These are phyloP conservation scores for Buathra laborator DNA, from an alignment of 2,888 invertebrate genomes.

Conservation along the genomic window DNA sequence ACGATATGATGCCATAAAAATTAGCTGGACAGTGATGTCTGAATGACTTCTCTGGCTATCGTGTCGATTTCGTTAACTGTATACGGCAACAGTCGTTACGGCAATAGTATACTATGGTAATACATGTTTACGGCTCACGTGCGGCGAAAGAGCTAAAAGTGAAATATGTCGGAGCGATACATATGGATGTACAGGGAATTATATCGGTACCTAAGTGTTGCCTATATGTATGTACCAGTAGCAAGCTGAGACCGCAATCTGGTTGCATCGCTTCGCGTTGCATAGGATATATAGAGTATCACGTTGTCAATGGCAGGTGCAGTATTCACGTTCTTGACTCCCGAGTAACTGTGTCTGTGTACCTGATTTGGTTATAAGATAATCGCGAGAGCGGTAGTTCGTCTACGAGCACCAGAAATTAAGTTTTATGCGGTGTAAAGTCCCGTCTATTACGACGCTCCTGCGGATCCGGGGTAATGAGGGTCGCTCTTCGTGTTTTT, in stretches of 20 bases:
- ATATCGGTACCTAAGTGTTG: not conserved
- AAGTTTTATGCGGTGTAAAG: no score
- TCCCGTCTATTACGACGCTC: no score
- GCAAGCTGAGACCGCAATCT: slow-evolving; percentile 13
- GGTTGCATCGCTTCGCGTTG: not conserved
- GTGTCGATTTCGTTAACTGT: not conserved
- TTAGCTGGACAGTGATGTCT: slow-evolving; percentile 8
- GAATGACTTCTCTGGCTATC: slow-evolving; percentile 9
- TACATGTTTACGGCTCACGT: not conserved
- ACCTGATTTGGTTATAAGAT: slow-evolving; percentile 42
- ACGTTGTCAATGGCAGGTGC: slow-evolving; percentile 31
- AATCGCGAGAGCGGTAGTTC: slow-evolving; percentile 5
- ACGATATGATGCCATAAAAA: not conserved
- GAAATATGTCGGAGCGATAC: slow-evolving; percentile 12
- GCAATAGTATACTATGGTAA: not conserved
- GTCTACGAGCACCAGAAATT: slow-evolving; percentile 15
- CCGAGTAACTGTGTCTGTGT: slow-evolving; percentile 37
- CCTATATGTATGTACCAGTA: not conserved
- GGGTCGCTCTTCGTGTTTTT: no score
- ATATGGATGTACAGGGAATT: not conserved
- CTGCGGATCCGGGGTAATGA: no score
- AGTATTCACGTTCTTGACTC: slow-evolving; percentile 41
- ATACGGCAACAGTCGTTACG: not conserved
- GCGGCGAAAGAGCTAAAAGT: slow-evolving; percentile 8
- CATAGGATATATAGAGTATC: slow-evolving; percentile 25